Base-by-base conservation (phyloP, 2,888 invertebrate genomes). In the Callyntrura sp. region DNA sequence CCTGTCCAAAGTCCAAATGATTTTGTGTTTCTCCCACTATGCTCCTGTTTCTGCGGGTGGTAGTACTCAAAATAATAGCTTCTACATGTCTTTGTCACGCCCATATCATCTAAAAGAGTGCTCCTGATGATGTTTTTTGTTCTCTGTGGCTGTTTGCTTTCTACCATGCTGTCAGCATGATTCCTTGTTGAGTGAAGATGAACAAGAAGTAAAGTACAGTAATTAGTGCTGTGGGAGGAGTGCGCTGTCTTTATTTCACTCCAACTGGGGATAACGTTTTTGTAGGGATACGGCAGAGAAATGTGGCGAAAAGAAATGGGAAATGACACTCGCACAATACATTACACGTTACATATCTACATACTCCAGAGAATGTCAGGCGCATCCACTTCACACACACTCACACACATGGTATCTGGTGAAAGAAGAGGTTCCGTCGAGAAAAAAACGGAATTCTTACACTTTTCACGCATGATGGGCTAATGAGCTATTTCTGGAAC, bases 1-100 rank as follows among this genome's bases (percentile, higher is more conserved):
- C 84, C 57, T 84, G 84, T 73, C 84, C 35, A 43, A 35, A 43
- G n/a, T 1, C 25, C 35, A 81, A 81, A 35, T 78, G 48, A 79
- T 35, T 17, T 17, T 43, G 23, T 48, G 14, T 68, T 48, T 45
- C 48, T 57, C 23, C 12, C 25, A 55, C 20, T n/a, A 12, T 62
- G 73, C 17, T 78, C 28, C 35, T 57, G 28, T 35, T 35, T 68
- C 12, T 23, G 73, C 23, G 73, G 45, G 73, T 48, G 48, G 73
- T 14, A 23, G 48, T 43, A 48, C 48, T 73, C 73, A 23, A 73
- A 73, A 23, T 73, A 73, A 70, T 70, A 43, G 17, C n/a, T 14
- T 23, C 20, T 45, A 23, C 48, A 48, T 73, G 45, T 73, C 23
- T 48, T 23, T 73, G 73, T 73, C 48, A 73, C 73, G 73, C 73